These are phyloP conservation scores for Synergus gifuensis DNA, from an alignment of 2,888 invertebrate genomes.

Conservation along the genomic window DNA sequence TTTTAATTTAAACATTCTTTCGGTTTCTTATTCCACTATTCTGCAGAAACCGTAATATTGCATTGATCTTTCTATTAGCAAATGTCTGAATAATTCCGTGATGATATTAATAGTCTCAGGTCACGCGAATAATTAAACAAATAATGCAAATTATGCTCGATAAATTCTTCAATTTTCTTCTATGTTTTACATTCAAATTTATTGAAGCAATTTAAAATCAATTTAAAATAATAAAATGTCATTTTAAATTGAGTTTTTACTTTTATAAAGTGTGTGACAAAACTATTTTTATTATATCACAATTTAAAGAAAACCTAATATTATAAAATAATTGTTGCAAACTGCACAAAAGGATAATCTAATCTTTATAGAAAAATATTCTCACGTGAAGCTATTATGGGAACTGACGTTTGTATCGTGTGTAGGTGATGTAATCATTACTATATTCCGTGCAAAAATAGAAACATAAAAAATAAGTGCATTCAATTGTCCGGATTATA, in stretches of 20 bases:
- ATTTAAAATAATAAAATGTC: not conserved
- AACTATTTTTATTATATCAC: not conserved
- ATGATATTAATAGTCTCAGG: not conserved
- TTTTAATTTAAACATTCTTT: not conserved
- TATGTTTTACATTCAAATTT: not conserved
- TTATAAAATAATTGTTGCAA: conserved; percentile 5
- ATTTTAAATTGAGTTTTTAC: not conserved
- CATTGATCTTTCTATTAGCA: conserved; percentile 42
- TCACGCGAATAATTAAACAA: not conserved
- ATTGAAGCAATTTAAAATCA: no score
- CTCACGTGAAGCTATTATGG: conserved; percentile 2
- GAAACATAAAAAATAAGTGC: not conserved
- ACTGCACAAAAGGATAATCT: conserved; percentile 2
- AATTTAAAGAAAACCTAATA: not conserved
- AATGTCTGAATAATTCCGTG: conserved; percentile 15
- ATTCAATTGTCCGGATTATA: not conserved
- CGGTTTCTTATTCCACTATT: not conserved
- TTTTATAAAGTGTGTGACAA: not conserved
- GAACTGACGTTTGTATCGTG: not conserved
- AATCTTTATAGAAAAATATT: conserved; percentile 9
- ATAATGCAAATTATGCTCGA: not conserved
- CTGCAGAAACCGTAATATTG: not conserved
- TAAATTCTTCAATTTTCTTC: not conserved
- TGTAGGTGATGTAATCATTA: conserved; percentile 3
- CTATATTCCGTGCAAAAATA: not conserved